A percentile compares a stretch with the other conserved stretches of the same genome.
Conservation (phyloP, 1,140 invertebrate genomes). For the Ostrea denselamellosa region DNA sequence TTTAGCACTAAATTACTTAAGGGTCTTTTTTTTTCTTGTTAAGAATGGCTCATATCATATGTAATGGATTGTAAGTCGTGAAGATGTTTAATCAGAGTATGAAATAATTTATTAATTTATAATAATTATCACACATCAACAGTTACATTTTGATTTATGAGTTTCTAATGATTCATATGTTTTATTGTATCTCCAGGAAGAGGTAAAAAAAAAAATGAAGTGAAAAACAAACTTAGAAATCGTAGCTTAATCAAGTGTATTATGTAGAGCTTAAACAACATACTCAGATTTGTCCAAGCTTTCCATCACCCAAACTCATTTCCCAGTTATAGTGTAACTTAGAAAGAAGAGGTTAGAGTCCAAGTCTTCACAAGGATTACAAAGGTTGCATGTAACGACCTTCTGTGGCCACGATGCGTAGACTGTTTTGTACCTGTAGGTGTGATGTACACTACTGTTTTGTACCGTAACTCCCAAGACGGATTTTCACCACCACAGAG, state of each 20-base stretch:
- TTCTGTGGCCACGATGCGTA: too few relatives aligned
- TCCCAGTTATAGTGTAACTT: background rate
- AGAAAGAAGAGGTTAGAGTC: background rate
- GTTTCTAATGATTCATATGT: background rate
- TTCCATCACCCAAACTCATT: background rate
- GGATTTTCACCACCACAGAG: background rate
- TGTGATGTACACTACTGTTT: too few relatives aligned
- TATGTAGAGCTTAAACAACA: background rate
- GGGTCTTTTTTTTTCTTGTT: too few relatives aligned
- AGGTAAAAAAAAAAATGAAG: background rate
- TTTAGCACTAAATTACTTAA: too few relatives aligned
- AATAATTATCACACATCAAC: too few relatives aligned
- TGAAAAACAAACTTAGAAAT: background rate
- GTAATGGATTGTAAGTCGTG: too few relatives aligned
- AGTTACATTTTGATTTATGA: background rate
- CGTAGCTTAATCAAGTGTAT: conserved; percentile 1
- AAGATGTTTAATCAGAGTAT: too few relatives aligned
- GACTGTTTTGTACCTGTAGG: too few relatives aligned
- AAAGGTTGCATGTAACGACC: background rate
- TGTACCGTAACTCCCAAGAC: too few relatives aligned
- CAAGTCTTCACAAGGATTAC: background rate
- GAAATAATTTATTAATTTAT: too few relatives aligned
- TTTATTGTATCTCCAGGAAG: conserved; percentile 21
- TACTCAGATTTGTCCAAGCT: background rate
- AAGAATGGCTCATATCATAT: too few relatives aligned